Evolutionary conservation across 1,140 invertebrate species (phyloP).

Genomic region (Hylaeus volcanicus): DNA sequence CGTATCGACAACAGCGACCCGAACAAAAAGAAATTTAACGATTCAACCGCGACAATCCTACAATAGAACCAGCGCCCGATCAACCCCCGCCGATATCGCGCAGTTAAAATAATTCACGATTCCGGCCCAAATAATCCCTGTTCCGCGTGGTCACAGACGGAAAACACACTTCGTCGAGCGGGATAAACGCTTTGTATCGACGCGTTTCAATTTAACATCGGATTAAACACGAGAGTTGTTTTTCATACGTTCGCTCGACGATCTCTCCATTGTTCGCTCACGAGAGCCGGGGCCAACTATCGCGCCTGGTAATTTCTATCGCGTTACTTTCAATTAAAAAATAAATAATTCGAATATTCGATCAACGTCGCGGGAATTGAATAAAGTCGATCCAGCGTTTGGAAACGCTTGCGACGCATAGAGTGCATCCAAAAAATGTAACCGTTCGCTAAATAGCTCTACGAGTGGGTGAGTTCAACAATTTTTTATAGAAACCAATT

Average conservation of each 20-base stretch:
- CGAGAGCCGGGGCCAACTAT: background rate
- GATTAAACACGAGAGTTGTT: slow-evolving; percentile 10
- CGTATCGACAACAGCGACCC: background rate
- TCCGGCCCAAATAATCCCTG: slow-evolving; percentile 28
- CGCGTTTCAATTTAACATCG: slow-evolving; percentile 40
- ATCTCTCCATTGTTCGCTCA: background rate
- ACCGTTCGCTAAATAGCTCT: no score
- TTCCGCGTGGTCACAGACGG: slow-evolving; percentile 10
- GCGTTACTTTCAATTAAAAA: background rate
- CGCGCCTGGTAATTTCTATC: background rate
- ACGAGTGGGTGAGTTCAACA: no score
- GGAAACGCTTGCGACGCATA: no score
- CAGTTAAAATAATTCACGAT: slow-evolving; percentile 45
- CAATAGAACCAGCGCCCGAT: slow-evolving; percentile 8
- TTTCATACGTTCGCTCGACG: slow-evolving; percentile 9
- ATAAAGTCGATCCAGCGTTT: slow-evolving; percentile 8
- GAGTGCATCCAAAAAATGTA: no score
- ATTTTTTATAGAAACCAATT: no score
- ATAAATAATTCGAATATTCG: background rate
- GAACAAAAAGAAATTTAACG: slow-evolving; percentile 3
- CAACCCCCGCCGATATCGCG: background rate
- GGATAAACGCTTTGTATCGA: slow-evolving; percentile 34
- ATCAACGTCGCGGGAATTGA: slow-evolving; percentile 1
- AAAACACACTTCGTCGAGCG: background rate
- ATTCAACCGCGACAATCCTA: background rate